Percentiles rank a stretch among this genome's conserved stretches.
phyloP scores from a whole-genome alignment of 1,140 invertebrate genomes.

The Drosophila busckii region DNA sequence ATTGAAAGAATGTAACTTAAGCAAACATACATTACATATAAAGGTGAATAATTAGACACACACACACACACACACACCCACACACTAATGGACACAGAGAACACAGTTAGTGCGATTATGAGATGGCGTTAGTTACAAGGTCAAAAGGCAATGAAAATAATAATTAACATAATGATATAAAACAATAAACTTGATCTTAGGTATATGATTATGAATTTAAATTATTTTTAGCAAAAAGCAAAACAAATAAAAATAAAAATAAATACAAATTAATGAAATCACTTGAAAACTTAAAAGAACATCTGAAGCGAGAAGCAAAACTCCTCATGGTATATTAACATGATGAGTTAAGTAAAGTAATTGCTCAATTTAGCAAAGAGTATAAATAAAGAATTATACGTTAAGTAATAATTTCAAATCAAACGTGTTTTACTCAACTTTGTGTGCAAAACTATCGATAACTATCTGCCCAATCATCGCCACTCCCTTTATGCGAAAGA shows the following conservation, averaged over 20 bases:
- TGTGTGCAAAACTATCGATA: conserved; percentile 40
- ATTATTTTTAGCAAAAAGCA: conserved; percentile 69
- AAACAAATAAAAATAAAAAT: conserved; percentile 25
- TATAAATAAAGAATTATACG: conserved; percentile 77
- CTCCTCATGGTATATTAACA: conserved; percentile 58
- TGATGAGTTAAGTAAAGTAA: conserved; percentile 71
- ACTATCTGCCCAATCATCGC: not conserved
- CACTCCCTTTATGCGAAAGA: conserved; percentile 7
- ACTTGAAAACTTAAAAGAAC: conserved; percentile 64
- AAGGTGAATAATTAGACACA: conserved; percentile 59
- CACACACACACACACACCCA: conserved; percentile 24
- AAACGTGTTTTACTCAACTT: conserved; percentile 8
- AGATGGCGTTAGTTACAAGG: conserved; percentile 36
- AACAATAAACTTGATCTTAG: conserved; percentile 71
- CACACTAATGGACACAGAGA: conserved; percentile 13
- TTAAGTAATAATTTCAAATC: conserved; percentile 72
- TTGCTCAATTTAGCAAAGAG: conserved; percentile 76
- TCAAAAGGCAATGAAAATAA: conserved; percentile 49
- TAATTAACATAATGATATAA: conserved; percentile 67
- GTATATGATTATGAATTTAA: conserved; percentile 77
- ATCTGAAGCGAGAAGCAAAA: conserved; percentile 58
- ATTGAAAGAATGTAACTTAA: conserved; percentile 48
- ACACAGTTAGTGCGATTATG: conserved; percentile 32
- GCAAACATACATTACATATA: conserved; percentile 50
- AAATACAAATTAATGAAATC: conserved; percentile 40